Evolutionary conservation across 2,113 vertebrate genomes (phyloP), one percentile per base, ranked within the genome.

Genomic region (Falco punctatus): DNA sequence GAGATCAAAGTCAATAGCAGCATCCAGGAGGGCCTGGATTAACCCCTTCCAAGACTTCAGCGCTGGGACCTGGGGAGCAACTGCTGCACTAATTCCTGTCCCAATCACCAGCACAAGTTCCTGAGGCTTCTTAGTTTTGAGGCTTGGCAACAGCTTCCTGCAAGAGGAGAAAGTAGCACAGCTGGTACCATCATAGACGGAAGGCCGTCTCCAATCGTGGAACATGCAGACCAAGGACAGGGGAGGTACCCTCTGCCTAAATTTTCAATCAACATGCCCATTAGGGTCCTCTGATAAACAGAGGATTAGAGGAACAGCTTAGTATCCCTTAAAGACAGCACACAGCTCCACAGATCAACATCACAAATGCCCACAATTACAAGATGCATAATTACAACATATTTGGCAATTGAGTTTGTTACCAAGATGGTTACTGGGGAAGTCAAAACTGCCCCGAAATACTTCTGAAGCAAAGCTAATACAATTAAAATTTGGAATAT

Each of bases 31-130:
- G 51, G 99, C 99, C 96, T 99, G 99, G 90, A 99, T 99, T 52
- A 99, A 97, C 18, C 99, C 99, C 79, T 99, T 99, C 99, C 99
- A 99, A 62, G 99, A 99, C 22, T 99, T 99, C 30, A 99, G 98
- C 0, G 99, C 99, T 3, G 99, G 99, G 38, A 99, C 99, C 93
- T 99, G 98, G 10, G 99, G 99, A 18, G 99, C 99, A 16, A 99
- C 99, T 0, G 99, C 99, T 2, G 99, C 99, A 78, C 99, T 99
- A 20, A 99, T 99, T 91, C 99, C 99, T 0, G 99, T 99, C 73
- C 99, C 99, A 5, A 99, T 99, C 94, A 99, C 99, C 96, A 99
- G 95, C 49, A 99, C 99, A 1, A 99, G 98, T 73, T 99, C 99
- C 5, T 77, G 98, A 81, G 99, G 99, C 40, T 98, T 99, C 97